Conservation (phyloP, 1,140 invertebrate species). For the Trichogramma pretiosum region DNA sequence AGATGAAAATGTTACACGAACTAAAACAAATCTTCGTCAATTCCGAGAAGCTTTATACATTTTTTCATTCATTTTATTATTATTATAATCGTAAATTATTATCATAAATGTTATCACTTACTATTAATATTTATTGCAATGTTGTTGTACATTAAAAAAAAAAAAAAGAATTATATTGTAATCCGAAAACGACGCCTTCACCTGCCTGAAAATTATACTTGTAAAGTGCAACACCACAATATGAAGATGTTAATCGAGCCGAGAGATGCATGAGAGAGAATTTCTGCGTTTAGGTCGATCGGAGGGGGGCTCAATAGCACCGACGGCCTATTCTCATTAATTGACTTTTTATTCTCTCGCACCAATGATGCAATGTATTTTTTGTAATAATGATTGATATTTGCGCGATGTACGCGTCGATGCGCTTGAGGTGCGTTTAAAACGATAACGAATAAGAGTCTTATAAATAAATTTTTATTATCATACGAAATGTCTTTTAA, state of each 20-base stretch:
- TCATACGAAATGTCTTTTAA: no score
- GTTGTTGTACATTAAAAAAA: neutral
- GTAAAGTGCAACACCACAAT: neutral
- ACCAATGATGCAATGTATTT: no score
- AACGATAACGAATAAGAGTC: no score
- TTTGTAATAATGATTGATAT: no score
- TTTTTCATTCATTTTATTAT: conserved; percentile 22
- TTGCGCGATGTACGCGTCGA: no score
- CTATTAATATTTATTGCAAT: conserved; percentile 11
- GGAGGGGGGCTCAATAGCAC: conserved; percentile 20
- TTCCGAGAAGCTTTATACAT: conserved; percentile 14
- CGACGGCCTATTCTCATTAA: conserved; percentile 19
- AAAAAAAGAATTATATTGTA: conserved; percentile 20
- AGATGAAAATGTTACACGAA: conserved; percentile 7
- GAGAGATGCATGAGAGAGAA: neutral
- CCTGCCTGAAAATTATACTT: conserved; percentile 20
- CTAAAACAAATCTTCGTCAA: no score
- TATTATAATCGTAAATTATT: conserved; percentile 13
- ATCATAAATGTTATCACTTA: conserved; percentile 20
- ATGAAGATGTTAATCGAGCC: conserved; percentile 11
- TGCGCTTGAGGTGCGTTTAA: no score
- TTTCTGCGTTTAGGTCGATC: neutral
- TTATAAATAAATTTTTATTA: no score
- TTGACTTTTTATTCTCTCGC: conserved; percentile 15
- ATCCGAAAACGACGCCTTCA: no score